Evolutionary conservation across 2,888 invertebrate genomes (phyloP).

Genomic region (Cordilura impudica): DNA sequence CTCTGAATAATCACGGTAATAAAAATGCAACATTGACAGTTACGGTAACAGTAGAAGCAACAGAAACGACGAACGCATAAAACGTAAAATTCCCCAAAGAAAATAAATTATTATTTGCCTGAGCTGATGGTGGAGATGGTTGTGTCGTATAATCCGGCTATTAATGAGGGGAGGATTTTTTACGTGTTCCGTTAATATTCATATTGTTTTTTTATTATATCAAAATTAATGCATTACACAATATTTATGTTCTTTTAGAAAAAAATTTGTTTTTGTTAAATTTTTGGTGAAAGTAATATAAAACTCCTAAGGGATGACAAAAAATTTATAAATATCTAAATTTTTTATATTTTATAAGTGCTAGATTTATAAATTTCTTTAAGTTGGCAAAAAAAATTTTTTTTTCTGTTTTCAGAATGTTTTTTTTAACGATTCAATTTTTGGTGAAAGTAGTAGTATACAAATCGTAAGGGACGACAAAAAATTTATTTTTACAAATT

Average conservation of each 20-base stretch:
- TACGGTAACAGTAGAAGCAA: background rate
- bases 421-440: background rate
- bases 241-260: conserved; percentile 47
- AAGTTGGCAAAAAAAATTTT: no score
- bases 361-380: no score
- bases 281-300: background rate
- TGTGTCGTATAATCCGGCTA: conserved; percentile 19
- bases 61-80: conserved; percentile 48
- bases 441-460: conserved; percentile 24
- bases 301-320: background rate
- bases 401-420: background rate
- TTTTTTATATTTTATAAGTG: no score
- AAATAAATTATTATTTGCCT: conserved; percentile 60
- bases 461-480: conserved; percentile 24
- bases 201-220: conserved; percentile 46
- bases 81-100: conserved; percentile 62
- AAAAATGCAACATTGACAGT: conserved; percentile 63
- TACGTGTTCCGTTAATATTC: conserved; percentile 38
- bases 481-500: conserved; percentile 15
- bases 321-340: no score
- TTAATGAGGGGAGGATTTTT: conserved; percentile 40
- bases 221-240: conserved; percentile 52
- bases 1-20: conserved; percentile 64
- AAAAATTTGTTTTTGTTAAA: background rate
- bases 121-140: background rate